A percentile compares a stretch with the other conserved stretches of the same genome.
These are phyloP conservation scores for Cybosia mesomella DNA, from an alignment of 2,888 invertebrate genomes.

Conservation along the genomic window DNA sequence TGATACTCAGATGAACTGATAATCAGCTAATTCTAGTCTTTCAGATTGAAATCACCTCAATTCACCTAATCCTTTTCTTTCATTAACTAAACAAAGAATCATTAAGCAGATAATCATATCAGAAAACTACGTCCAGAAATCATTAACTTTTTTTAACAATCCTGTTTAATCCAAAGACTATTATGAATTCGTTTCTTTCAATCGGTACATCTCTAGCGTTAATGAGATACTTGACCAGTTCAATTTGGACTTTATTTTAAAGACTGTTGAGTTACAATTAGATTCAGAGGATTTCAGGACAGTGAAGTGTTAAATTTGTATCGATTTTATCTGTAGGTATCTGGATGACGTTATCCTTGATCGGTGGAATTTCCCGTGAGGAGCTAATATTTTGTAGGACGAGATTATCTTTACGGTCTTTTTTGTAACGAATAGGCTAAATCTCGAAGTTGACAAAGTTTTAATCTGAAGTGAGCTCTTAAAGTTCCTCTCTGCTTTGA, in stretches of 20 bases:
- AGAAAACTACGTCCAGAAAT: conserved; percentile 23
- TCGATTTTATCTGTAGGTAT: conserved; percentile 45
- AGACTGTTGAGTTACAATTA: conserved; percentile 8
- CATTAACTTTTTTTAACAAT: conserved; percentile 36
- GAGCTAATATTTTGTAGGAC: conserved; percentile 14
- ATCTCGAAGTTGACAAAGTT: conserved; percentile 8
- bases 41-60: too few relatives aligned
- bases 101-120: neutral
- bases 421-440: conserved; percentile 9
- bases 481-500: conserved; percentile 4
- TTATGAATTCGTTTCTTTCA: conserved; percentile 45
- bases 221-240: conserved; percentile 27
- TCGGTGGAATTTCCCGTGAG: conserved; percentile 45
- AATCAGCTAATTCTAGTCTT: too few relatives aligned
- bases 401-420: conserved; percentile 11
- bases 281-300: neutral
- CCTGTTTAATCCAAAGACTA: conserved; percentile 10
- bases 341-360: conserved; percentile 29
- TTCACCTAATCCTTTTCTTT: neutral
- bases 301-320: conserved; percentile 42
- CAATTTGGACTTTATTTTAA: conserved; percentile 16
- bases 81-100: neutral
- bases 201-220: conserved; percentile 31
- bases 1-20: too few relatives aligned
- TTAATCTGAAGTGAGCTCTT: conserved; percentile 6